Conservation (phyloP, 1,140 invertebrate genomes). For the Ostrea denselamellosa region DNA sequence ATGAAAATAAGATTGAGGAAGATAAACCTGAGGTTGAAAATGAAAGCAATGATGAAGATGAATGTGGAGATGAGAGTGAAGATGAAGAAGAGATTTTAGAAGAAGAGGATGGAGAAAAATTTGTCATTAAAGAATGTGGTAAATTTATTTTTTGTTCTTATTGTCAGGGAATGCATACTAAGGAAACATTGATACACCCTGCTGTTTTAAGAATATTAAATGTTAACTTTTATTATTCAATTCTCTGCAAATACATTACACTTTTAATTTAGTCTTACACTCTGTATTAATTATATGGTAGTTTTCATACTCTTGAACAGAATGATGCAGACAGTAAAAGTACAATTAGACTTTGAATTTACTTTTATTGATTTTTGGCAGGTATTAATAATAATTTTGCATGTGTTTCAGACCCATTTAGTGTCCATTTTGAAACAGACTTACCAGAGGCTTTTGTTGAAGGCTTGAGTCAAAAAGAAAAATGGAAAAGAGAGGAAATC, state of each 20-base stretch:
- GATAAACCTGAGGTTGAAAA: constrained; percentile 62
- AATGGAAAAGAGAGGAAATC: constrained; percentile 84
- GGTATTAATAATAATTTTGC: neutral
- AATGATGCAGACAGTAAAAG: too few species aligned
- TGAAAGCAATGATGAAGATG: constrained; percentile 47
- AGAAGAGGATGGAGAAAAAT: constrained; percentile 54
- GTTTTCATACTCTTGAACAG: too few species aligned
- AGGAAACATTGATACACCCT: neutral
- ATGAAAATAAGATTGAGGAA: constrained; percentile 64
- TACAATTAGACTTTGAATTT: too few species aligned
- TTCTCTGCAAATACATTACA: too few species aligned
- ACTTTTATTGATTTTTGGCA: neutral
- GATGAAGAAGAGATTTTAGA: constrained; percentile 46
- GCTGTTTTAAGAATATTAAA: too few species aligned
- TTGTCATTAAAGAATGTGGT: constrained; percentile 63
- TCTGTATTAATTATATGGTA: too few species aligned
- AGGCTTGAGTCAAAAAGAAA: constrained; percentile 50
- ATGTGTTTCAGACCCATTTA: constrained; percentile 67
- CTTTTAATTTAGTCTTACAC: too few species aligned
- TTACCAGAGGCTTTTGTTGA: constrained; percentile 68
- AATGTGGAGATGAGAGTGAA: neutral
- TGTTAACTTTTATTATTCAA: too few species aligned
- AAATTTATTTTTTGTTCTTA: constrained; percentile 49
- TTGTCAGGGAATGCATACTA: neutral
- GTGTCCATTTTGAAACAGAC: constrained; percentile 76